Conservation (phyloP, 2,797 vertebrate species). For the Melanotaenia trifasciata region DNA sequence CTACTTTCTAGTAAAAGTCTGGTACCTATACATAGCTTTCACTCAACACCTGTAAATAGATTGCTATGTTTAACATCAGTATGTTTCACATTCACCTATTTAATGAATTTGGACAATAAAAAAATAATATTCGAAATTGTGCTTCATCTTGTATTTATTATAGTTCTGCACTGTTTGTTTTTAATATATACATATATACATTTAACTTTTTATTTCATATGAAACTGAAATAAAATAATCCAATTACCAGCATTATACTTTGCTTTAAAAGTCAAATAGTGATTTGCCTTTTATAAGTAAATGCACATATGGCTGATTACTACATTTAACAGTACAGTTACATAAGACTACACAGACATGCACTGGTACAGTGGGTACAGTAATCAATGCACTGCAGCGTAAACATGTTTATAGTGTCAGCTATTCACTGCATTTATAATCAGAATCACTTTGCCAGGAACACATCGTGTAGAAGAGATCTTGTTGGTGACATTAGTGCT, state of each 20-base stretch:
- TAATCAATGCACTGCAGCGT: constrained; percentile 4
- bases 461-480: constrained; percentile 41
- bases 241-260: not conserved
- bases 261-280: not conserved
- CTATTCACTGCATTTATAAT: constrained; percentile 34
- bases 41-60: not conserved
- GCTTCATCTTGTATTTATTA: not conserved
- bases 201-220: not conserved
- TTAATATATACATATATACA: not conserved
- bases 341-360: constrained; percentile 8
- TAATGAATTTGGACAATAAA: too few species aligned
- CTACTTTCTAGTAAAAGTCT: not conserved
- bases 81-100: too few species aligned
- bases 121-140: too few species aligned
- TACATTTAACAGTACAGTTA: not conserved
- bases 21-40: not conserved
- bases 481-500: constrained; percentile 52
- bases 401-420: constrained; percentile 42
- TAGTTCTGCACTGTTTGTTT: not conserved
- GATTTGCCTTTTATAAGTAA: not conserved
- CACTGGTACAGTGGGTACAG: constrained; percentile 8
- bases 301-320: not conserved
- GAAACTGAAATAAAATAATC: not conserved
- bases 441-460: constrained; percentile 54
- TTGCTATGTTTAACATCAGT: too few species aligned